Base-by-base conservation (phyloP, 2,113 vertebrate species). In the Hyaena hyaena region DNA sequence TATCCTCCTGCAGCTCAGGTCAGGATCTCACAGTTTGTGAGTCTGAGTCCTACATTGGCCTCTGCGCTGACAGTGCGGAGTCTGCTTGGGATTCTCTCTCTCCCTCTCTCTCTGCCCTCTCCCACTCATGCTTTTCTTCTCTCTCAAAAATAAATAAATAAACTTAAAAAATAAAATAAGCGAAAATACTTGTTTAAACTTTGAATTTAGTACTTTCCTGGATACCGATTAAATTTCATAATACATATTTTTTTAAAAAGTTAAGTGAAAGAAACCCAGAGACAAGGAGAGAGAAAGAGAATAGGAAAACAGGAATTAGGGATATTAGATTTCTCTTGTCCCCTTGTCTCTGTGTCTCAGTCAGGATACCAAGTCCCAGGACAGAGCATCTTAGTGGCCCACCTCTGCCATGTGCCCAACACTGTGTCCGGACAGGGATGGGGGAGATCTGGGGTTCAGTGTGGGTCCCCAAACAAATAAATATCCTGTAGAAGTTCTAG, bases 141-240 rank as follows among this genome's bases (percentile, higher is more conserved):
- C 58, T 10, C 58, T 61, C 58, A 61, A 61, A 61, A 61, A 61
- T 23, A 61, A 61, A 61, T 23, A 61, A 61, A 61, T 24, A 61
- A 23, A 58, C 58, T 23, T 58, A 58, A 58, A 61, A 21, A 61
- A 61, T 58, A 58, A 21, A 58, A 58, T 61, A 4, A 24, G 23
- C 19, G 9, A 61, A 92, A 89, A 31, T 63, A 92, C 87, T 66
- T 43, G 10, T 26, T 79, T 92, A 92, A 88, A 92, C 26, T 79
- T 84, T 93, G 74, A 87, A 94, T 80, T 55, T 31, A 95, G 31
- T 15, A 71, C 65, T 94, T 95, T 15, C 69, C 16, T 90, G 68
- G 7, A 23, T 6, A 2, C 45, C 14, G 61, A 26, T 45, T 74
- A 95, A 85, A 71, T 93, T 80, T 90, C 43, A 85, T n/a, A 73